Evolutionary conservation across 1,140 invertebrate species (phyloP), one percentile per base, ranked within the genome.

Genomic region (Caenorhabditis latens): DNA sequence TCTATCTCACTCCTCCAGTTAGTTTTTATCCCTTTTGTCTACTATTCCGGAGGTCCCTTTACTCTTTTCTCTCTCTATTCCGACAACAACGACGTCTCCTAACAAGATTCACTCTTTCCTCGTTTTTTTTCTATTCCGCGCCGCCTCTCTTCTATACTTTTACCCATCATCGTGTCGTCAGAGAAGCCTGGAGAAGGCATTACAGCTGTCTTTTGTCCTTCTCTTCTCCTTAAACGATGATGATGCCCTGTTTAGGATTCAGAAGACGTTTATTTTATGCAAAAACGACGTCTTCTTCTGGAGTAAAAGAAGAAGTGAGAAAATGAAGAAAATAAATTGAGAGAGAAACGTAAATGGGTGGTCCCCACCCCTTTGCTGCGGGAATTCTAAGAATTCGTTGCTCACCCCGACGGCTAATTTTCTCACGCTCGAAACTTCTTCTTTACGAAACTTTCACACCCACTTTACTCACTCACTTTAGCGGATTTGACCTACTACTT

Each of bases 81-180:
- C n/a, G n/a, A 48, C 46, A 50, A 24, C 11, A 21, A 79, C 46
- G 71, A 79, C 46, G 46, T 50, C 71, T 79, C 71, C 46, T 79
- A 79, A 79, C 71, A 79, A 79, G 71, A 79, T 79, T 79, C 71
- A 19, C 46, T 79, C 71, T 79, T 24, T 79, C 42, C 7, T 46
- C 19, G n/a, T 71, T 50, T 58, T 24, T n/a, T 16, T 9, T 19
- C 43, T 65, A 42, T 43, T 48, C 63, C 16, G 46, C 65, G 8
- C 55, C 84, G 14, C 43, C 24, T 32, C 24, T 58, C 40, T 50
- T 4, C 63, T 55, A 53, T 50, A 24, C 63, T 57, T 83, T 79
- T 79, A 53, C 32, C 32, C 32, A 32, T 32, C 32, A 32, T 32
- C n/a, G n/a, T 32, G 32, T 32, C 32, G 32, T 32, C 32, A 32